Conservation (phyloP, 2,888 invertebrate genomes). For the Julus scanicus region DNA sequence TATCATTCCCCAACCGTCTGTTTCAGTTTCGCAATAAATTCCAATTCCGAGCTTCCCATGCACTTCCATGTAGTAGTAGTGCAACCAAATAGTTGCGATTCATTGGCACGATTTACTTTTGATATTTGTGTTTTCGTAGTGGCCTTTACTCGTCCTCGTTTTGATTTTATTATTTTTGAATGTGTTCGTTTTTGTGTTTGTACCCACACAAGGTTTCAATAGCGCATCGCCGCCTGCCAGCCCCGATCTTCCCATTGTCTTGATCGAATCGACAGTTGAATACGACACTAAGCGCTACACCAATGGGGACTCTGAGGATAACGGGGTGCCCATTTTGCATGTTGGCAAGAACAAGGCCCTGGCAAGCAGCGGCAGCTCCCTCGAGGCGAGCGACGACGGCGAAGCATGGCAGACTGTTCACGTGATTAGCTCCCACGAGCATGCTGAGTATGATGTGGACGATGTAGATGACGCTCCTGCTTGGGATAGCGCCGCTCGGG, state of each 20-base stretch:
- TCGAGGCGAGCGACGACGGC: conserved; percentile 45
- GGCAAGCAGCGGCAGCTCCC: conserved; percentile 50
- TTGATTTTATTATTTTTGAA: conserved; percentile 51
- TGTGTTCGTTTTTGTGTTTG: conserved; percentile 51
- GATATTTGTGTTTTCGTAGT: not conserved
- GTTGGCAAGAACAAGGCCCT: conserved; percentile 46
- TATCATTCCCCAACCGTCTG: not conserved
- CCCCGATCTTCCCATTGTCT: conserved; percentile 48
- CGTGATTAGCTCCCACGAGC: conserved; percentile 26
- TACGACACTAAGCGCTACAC: conserved; percentile 47
- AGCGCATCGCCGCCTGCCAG: conserved; percentile 44
- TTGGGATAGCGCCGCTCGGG: conserved; percentile 47
- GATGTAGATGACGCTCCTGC: conserved; percentile 46
- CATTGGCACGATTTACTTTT: not conserved
- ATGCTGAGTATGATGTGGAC: conserved; percentile 39
- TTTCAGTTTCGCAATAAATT: no score
- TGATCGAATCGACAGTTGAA: conserved; percentile 50
- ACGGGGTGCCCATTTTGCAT: conserved; percentile 50
- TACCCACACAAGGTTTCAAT: conserved; percentile 38
- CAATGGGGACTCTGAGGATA: conserved; percentile 43
- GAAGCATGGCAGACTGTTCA: conserved; percentile 51
- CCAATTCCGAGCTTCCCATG: no score
- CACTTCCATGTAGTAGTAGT: no score
- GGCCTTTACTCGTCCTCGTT: not conserved
- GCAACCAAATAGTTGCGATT: no score